These are phyloP conservation scores for Typhlichthys eigenmanni DNA, from an alignment of 2,797 vertebrate genomes.

Conservation along the genomic window DNA sequence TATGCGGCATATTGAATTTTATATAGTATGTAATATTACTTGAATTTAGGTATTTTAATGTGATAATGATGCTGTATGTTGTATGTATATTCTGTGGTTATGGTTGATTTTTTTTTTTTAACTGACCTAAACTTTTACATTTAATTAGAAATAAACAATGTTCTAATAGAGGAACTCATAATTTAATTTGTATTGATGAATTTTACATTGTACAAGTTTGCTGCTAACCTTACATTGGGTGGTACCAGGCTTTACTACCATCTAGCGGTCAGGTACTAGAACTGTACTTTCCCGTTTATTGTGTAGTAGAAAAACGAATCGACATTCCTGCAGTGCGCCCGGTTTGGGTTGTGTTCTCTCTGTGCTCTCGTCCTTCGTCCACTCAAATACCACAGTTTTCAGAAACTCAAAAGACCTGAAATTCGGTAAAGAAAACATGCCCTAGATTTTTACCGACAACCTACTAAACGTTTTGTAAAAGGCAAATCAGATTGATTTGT, in stretches of 20 bases:
- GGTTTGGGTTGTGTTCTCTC: slow-evolving; percentile 46
- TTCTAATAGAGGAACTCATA: not conserved
- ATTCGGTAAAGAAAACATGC: not conserved
- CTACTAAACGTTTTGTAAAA: slow-evolving; percentile 19
- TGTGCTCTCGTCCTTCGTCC: slow-evolving; percentile 38
- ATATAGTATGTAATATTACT: slow-evolving; percentile 77
- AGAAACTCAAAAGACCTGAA: slow-evolving; percentile 15
- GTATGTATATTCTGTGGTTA: slow-evolving; percentile 54
- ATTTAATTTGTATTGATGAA: not conserved
- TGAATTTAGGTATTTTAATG: slow-evolving; percentile 84
- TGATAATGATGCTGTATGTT: slow-evolving; percentile 62
- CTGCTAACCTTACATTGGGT: not conserved
- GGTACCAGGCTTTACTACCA: slow-evolving; percentile 32
- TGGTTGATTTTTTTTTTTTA: slow-evolving; percentile 53
- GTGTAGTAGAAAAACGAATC: slow-evolving; percentile 28
- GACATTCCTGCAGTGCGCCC: slow-evolving; percentile 65
- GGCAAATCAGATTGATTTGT: not conserved
- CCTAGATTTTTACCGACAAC: not conserved
- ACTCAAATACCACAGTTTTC: slow-evolving; percentile 15
- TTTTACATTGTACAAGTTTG: no score
- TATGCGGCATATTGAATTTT: slow-evolving; percentile 28
- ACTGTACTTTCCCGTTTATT: slow-evolving; percentile 14
- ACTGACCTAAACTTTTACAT: slow-evolving; percentile 62
- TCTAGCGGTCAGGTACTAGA: slow-evolving; percentile 50
- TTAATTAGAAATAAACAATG: slow-evolving; percentile 71